Evolutionary conservation across 2,888 invertebrate species (phyloP).

Genomic region (Julus scanicus): DNA sequence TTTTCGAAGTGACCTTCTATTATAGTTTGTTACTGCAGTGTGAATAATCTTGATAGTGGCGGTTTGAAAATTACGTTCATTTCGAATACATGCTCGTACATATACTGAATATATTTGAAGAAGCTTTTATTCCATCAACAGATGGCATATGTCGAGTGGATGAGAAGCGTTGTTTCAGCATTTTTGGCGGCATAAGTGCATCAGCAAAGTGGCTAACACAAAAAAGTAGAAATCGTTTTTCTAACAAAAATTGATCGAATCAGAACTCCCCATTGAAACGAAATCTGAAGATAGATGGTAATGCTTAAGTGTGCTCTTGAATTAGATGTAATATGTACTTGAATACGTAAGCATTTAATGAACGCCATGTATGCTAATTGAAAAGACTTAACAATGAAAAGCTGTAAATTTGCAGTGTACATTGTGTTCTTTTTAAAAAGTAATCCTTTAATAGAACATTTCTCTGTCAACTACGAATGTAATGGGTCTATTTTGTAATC

Average conservation of each 20-base stretch:
- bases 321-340: not conserved
- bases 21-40: not conserved
- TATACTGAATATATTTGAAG: not conserved
- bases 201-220: not conserved
- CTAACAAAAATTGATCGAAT: conserved; percentile 15
- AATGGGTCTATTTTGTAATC: not conserved
- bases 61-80: not conserved
- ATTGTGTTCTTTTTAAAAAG: not conserved
- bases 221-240: not conserved
- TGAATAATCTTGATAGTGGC: not conserved
- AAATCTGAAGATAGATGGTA: not conserved
- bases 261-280: not conserved
- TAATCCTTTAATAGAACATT: not conserved
- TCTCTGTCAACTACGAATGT: not conserved
- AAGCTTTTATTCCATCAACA: conserved; percentile 29
- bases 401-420: not conserved
- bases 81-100: not conserved
- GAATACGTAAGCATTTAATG: not conserved
- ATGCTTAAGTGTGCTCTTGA: not conserved
- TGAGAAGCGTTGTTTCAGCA: conserved; percentile 16
- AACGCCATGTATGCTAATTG: not conserved
- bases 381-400: not conserved
- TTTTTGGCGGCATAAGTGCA: conserved; percentile 14
- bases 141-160: conserved; percentile 29
- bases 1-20: not conserved